Percentiles rank a stretch among this genome's conserved stretches.
These are phyloP conservation scores for Micropoecilia bifurca DNA, from an alignment of 2,797 vertebrate species.

Conservation along the genomic window DNA sequence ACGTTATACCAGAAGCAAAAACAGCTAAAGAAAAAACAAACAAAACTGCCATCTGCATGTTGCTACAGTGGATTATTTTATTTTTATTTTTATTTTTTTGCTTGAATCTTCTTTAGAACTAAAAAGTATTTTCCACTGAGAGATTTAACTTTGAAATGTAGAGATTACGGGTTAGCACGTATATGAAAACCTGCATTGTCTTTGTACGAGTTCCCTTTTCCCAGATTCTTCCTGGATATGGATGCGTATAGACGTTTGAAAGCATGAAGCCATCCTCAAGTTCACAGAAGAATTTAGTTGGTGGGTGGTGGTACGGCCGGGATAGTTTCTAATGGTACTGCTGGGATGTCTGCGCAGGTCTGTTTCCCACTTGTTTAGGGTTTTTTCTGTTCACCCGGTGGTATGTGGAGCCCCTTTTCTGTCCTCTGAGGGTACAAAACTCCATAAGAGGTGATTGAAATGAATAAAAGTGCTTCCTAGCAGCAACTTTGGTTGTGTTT, in stretches of 20 bases:
- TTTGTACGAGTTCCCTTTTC: slow-evolving; percentile 16
- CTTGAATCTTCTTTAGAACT: slow-evolving; percentile 37
- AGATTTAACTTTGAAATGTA: slow-evolving; percentile 51
- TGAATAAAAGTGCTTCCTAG: slow-evolving; percentile 36
- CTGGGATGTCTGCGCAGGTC: slow-evolving; percentile 47
- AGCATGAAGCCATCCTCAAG: slow-evolving; percentile 43
- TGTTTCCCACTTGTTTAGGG: slow-evolving; percentile 55
- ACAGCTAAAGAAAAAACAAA: background rate
- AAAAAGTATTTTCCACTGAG: slow-evolving; percentile 38
- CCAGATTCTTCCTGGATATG: slow-evolving; percentile 19
- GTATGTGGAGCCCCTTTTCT: slow-evolving; percentile 60
- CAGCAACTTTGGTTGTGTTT: slow-evolving; percentile 6
- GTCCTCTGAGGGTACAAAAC: slow-evolving; percentile 38
- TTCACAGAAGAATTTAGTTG: slow-evolving; percentile 58
- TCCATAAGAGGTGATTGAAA: slow-evolving; percentile 55
- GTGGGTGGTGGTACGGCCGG: slow-evolving; percentile 45
- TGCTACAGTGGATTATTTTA: background rate
- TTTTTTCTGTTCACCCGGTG: slow-evolving; percentile 65
- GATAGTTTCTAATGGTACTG: slow-evolving; percentile 55
- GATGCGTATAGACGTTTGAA: slow-evolving; percentile 43
- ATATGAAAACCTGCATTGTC: slow-evolving; percentile 21
- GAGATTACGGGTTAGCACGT: slow-evolving; percentile 36
- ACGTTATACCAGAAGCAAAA: slow-evolving; percentile 17
- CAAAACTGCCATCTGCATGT: slow-evolving; percentile 24
- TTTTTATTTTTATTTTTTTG: background rate